Conservation (phyloP, 2,113 vertebrate genomes). For the Probosciger aterrimus region DNA sequence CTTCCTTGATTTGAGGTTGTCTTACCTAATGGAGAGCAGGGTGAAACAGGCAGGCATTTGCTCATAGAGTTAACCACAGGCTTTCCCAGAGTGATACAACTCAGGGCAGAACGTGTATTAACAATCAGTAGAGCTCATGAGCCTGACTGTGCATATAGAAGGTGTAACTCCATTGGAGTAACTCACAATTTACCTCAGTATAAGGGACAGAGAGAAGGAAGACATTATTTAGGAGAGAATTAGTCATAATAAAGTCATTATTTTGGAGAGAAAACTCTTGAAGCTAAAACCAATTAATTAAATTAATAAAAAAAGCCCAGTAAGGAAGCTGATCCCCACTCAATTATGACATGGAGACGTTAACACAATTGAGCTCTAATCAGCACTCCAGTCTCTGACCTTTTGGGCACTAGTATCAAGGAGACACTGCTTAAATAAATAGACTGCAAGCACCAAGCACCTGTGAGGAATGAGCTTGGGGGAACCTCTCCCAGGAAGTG, state of each 20-base stretch:
- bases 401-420: neutral
- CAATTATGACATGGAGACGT: neutral
- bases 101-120: neutral
- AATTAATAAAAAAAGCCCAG: neutral
- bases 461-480: neutral
- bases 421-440: conserved; percentile 36
- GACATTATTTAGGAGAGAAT: neutral
- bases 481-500: neutral
- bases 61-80: neutral
- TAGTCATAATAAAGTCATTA: neutral
- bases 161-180: neutral
- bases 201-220: neutral
- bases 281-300: conserved; percentile 1
- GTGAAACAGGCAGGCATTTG: neutral
- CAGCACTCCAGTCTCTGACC: neutral
- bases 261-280: neutral
- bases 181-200: neutral
- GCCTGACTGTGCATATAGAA: neutral
- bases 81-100: conserved; percentile 25
- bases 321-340: neutral
- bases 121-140: neutral
- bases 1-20: neutral
- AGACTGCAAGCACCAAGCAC: neutral
- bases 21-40: neutral
- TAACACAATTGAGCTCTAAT: conserved; percentile 15